A percentile compares a stretch with the other conserved stretches of the same genome.
Conservation (phyloP, 2,797 vertebrate genomes). For the Notamacropus eugenii region DNA sequence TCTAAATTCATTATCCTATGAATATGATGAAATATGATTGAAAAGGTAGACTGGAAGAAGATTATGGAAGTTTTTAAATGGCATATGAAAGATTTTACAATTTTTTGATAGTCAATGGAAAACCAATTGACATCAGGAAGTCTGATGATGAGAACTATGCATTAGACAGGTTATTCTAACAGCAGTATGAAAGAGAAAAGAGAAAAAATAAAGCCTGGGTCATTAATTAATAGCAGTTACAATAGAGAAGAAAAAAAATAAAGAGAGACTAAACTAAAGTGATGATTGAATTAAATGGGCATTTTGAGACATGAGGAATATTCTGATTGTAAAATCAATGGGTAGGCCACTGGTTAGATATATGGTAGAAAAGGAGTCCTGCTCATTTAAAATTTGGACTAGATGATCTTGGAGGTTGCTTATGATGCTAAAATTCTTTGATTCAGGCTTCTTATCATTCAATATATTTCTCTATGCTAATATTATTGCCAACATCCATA, state of each 20-base stretch:
- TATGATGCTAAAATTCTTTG: not conserved
- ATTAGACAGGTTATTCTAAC: not conserved
- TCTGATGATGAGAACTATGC: not conserved
- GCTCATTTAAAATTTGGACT: not conserved
- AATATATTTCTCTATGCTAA: not conserved
- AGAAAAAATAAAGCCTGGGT: not conserved
- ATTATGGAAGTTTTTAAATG: not conserved
- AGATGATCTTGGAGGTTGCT: not conserved
- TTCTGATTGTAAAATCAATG: not conserved
- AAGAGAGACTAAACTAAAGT: not conserved
- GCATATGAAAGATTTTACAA: not conserved
- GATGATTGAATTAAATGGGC: not conserved
- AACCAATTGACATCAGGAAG: not conserved
- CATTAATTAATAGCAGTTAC: not conserved
- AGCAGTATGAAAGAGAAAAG: not conserved
- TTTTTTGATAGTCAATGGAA: not conserved
- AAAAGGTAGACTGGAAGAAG: not conserved
- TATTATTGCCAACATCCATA: not conserved
- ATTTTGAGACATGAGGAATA: not conserved
- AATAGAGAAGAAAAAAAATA: not conserved
- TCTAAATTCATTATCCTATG: too few relatives aligned
- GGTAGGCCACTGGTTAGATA: not conserved
- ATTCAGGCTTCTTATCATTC: not conserved
- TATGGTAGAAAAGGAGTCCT: not conserved
- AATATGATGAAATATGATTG: not conserved